Evolutionary conservation across 2,888 invertebrate genomes (phyloP), one percentile per base, ranked within the genome.

Genomic region (Agonopterix arenella): DNA sequence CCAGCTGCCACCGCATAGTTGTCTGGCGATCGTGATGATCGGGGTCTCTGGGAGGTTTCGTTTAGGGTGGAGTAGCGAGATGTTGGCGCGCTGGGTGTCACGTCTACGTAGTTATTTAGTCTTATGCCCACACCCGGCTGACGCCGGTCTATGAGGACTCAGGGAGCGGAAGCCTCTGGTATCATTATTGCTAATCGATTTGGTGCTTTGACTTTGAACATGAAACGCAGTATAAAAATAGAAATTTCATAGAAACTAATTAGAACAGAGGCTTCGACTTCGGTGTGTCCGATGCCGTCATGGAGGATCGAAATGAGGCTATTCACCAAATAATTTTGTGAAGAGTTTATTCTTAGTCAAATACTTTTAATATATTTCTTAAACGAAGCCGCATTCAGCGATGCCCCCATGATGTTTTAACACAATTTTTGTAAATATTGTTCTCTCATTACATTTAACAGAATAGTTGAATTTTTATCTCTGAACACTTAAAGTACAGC

Each of bases 401-500:
- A 67, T 68, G 58, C 70, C 71, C 69, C 72, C 71, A 68, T 69
- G 71, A 66, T 64, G 52, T 55, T 55, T 56, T 71, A 64, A 76
- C 77, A 79, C 73, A 71, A 59, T 67, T 64, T 40, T 68, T 66
- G 62, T 65, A 70, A 70, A 68, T 66, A 74, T 71, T 70, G 74
- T 68, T 76, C 70, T 76, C 70, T 68, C 72, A 70, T 82, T 80
- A 82, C 85, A 80, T 73, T 76, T 67, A 77, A 84, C 79, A 76
- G 70, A 76, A 79, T 75, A 77, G 70, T 81, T 74, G 75, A 77
- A 68, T 78, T 77, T 72, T 77, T 76, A 80, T 84, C 85, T 85
- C 85, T 84, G 85, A 88, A 88, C 88, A 89, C 88, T 88, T 88
- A 89, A 88, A 89, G 88, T 88, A 89, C 88, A 84, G 84, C 83